A percentile compares a stretch with the other conserved stretches of the same genome.
phyloP scores from a whole-genome alignment of 1,140 invertebrate genomes.

The Caenorhabditis tropicalis region DNA sequence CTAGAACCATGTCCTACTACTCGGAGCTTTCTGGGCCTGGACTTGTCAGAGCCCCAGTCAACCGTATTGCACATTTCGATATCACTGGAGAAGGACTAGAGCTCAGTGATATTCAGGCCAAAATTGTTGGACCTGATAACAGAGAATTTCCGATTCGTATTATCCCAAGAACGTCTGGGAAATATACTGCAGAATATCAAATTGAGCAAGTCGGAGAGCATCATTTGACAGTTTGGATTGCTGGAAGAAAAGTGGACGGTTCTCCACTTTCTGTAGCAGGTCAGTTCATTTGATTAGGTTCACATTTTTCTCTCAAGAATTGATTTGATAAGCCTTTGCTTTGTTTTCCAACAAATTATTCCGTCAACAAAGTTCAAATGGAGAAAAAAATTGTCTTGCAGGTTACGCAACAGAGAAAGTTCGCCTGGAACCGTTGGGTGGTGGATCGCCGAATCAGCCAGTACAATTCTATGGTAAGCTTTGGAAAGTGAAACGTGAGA shows the following conservation, averaged over 20 bases:
- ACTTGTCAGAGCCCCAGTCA: conserved; percentile 85
- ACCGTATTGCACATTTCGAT: conserved; percentile 85
- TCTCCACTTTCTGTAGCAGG: conserved; percentile 63
- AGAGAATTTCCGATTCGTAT: conserved; percentile 51
- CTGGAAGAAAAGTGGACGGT: conserved; percentile 89
- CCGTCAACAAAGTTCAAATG: neutral
- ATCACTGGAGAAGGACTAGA: conserved; percentile 74
- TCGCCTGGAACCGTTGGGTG: conserved; percentile 61
- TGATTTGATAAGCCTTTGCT: neutral
- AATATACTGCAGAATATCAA: conserved; percentile 58
- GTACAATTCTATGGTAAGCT: conserved; percentile 72
- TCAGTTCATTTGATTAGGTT: too few species aligned
- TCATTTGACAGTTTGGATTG: conserved; percentile 85
- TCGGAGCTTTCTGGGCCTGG: conserved; percentile 82
- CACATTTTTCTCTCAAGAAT: too few species aligned
- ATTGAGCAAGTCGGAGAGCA: conserved; percentile 80
- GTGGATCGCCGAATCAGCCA: conserved; percentile 62
- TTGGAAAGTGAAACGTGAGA: neutral
- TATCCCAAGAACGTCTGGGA: conserved; percentile 46
- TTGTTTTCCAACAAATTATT: neutral
- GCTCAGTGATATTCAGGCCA: conserved; percentile 60
- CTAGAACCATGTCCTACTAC: conserved; percentile 58
- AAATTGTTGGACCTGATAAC: conserved; percentile 54
- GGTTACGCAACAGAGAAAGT: conserved; percentile 62
- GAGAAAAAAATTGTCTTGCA: conserved; percentile 50